Conservation (phyloP, 2,113 vertebrate species). For the Spheniscus mendiculus region DNA sequence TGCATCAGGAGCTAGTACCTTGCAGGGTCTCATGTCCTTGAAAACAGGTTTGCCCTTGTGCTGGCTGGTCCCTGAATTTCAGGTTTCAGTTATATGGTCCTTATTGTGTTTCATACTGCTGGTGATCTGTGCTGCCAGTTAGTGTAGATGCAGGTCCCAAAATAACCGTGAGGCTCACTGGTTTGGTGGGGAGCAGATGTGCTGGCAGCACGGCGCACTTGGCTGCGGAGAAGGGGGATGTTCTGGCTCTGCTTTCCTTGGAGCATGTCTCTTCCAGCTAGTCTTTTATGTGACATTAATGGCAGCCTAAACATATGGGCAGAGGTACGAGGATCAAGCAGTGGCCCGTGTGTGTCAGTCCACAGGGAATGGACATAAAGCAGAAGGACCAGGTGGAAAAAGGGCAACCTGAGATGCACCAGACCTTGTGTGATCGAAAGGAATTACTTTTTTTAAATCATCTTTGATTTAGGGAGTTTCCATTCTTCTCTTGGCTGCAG, state of each 20-base stretch:
- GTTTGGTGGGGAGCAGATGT: slow-evolving; percentile 41
- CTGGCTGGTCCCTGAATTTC: neutral
- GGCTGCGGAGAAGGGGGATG: neutral
- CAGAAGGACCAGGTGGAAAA: neutral
- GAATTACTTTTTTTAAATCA: neutral
- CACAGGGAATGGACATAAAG: neutral
- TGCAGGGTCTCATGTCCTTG: rapidly evolving
- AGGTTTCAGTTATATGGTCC: neutral
- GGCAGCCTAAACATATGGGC: neutral
- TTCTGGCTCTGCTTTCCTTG: neutral
- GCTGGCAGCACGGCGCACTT: slow-evolving; percentile 18
- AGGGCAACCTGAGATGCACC: neutral
- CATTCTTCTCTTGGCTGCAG: neutral
- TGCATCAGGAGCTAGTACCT: neutral
- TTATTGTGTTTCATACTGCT: neutral
- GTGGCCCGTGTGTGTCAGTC: neutral
- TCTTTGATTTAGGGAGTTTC: slow-evolving; percentile 14
- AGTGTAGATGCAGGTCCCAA: neutral
- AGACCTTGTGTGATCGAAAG: neutral
- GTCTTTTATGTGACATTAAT: neutral
- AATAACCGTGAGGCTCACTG: neutral
- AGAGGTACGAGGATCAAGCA: neutral
- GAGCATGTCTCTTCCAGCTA: neutral
- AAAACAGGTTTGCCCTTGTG: neutral
- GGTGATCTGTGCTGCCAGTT: neutral